phyloP scores from a whole-genome alignment of 2,888 invertebrate species.

The Metallyticus violacea region DNA sequence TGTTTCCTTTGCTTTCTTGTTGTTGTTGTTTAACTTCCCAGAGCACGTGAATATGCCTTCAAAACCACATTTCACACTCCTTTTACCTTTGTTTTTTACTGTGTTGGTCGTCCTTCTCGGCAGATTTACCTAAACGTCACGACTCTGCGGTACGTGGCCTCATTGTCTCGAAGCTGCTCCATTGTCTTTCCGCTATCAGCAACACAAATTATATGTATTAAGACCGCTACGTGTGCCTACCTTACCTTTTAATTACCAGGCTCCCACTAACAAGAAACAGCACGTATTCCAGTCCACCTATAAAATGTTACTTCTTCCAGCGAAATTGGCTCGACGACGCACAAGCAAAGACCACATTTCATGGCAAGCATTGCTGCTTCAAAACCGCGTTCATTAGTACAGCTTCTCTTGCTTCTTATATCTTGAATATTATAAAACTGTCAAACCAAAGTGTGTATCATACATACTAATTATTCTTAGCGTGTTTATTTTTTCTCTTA shows the following conservation, averaged over 20 bases:
- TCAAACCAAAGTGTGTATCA: too few relatives aligned
- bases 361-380: too few relatives aligned
- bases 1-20: too few relatives aligned
- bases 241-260: conserved; percentile 8
- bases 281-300: background rate
- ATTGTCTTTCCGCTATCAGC: background rate
- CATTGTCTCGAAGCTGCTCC: background rate
- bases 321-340: too few relatives aligned
- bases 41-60: conserved; percentile 2
- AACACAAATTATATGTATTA: conserved; percentile 3
- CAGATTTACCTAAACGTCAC: conserved; percentile 5
- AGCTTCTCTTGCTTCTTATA: too few relatives aligned
- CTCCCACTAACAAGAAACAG: conserved; percentile 1
- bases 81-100: background rate
- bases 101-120: background rate
- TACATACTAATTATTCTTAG: too few relatives aligned
- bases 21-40: background rate
- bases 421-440: too few relatives aligned
- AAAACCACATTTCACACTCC: conserved; percentile 4
- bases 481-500: too few relatives aligned
- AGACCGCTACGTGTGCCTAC: background rate
- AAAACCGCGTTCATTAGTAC: too few relatives aligned
- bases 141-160: background rate
- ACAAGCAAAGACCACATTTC: too few relatives aligned
- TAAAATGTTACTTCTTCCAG: background rate